Conservation (phyloP, 2,888 invertebrate genomes). For the Chymomyza fuscimana region DNA sequence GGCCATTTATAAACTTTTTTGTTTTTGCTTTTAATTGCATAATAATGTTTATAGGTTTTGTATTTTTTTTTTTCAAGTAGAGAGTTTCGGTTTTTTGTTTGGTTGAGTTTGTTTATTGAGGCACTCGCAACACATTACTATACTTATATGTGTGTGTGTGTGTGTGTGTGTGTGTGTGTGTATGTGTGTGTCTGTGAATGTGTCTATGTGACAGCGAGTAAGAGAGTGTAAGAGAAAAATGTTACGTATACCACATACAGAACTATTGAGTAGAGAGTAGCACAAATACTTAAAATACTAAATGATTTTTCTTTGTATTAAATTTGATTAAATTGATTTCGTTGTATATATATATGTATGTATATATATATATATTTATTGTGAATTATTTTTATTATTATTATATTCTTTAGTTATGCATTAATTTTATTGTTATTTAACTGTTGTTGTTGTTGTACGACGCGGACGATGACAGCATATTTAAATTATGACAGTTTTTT, state of each 20-base stretch:
- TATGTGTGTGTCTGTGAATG: neutral
- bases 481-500: neutral
- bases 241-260: neutral
- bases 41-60: slow-evolving; percentile 21
- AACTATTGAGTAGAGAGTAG: too few relatives aligned
- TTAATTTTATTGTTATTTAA: slow-evolving; percentile 17
- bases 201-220: neutral
- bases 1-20: slow-evolving; percentile 14
- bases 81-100: neutral
- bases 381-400: neutral
- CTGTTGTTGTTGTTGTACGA: neutral
- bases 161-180: slow-evolving; percentile 9
- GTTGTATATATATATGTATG: neutral
- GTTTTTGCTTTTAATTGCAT: slow-evolving; percentile 4
- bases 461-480: slow-evolving; percentile 59
- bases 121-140: slow-evolving; percentile 67
- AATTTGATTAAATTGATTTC: slow-evolving; percentile 53
- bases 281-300: neutral
- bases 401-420: slow-evolving; percentile 9
- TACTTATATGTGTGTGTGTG: slow-evolving; percentile 54
- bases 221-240: neutral
- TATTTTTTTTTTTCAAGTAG: slow-evolving; percentile 28
- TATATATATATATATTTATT: neutral
- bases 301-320: slow-evolving; percentile 50
- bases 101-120: slow-evolving; percentile 13